A percentile compares a stretch with the other conserved stretches of the same genome.
Evolutionary conservation across 2,113 vertebrate species (phyloP).

Genomic region (Merops nubicus): DNA sequence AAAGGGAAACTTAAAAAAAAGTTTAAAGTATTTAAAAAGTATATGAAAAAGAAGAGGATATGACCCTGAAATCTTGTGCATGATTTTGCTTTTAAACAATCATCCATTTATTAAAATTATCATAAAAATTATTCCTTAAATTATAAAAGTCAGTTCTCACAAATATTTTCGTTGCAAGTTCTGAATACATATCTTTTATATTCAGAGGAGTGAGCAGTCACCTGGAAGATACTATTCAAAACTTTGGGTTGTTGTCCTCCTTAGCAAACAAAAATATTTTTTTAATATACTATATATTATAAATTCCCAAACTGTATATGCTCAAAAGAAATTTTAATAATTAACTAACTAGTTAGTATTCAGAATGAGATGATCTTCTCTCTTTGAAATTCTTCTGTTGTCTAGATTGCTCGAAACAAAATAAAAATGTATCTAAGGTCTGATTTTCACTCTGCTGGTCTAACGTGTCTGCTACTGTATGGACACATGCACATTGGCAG

Average conservation of each 20-base stretch:
- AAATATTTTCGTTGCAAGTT: not conserved
- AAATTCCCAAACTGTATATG: constrained; percentile 29
- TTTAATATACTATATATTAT: not conserved
- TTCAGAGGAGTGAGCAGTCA: not conserved
- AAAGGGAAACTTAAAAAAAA: not conserved
- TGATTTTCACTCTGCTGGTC: not conserved
- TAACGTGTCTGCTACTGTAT: not conserved
- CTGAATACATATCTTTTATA: not conserved
- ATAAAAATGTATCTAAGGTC: not conserved
- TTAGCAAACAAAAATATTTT: not conserved
- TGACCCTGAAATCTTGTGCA: not conserved
- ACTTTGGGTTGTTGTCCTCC: not conserved
- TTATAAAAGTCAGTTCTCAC: not conserved
- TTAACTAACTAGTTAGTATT: constrained; percentile 43
- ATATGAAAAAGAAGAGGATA: not conserved
- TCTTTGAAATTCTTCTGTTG: constrained; percentile 41
- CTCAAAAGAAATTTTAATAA: constrained; percentile 50
- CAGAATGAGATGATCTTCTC: constrained; percentile 28
- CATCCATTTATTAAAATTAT: not conserved
- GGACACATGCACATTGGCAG: not conserved
- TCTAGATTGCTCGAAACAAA: constrained; percentile 27
- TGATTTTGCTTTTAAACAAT: not conserved
- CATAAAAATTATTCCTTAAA: not conserved
- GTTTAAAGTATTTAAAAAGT: not conserved
- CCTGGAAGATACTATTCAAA: not conserved